phyloP scores from a whole-genome alignment of 1,140 invertebrate genomes.

The Brachionus rotundiformis region DNA sequence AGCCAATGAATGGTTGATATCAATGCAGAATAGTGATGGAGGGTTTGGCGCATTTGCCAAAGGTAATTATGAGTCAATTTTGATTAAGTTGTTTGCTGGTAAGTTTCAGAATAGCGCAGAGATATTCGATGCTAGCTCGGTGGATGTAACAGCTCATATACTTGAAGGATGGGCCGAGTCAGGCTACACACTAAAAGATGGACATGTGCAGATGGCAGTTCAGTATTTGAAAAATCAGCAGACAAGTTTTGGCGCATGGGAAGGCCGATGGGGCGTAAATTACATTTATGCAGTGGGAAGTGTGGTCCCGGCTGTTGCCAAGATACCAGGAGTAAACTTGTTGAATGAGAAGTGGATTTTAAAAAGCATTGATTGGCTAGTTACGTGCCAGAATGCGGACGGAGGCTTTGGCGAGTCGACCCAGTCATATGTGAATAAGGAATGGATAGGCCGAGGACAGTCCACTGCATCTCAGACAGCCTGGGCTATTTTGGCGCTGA shows the following conservation, averaged over 20 bases:
- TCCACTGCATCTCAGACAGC: slow-evolving; percentile 38
- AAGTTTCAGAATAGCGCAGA: slow-evolving; percentile 51
- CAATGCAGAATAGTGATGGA: slow-evolving; percentile 46
- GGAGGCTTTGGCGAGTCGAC: slow-evolving; percentile 47
- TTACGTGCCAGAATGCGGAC: slow-evolving; percentile 17
- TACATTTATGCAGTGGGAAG: slow-evolving; percentile 37
- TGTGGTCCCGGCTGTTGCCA: slow-evolving; percentile 4
- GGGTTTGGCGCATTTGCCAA: slow-evolving; percentile 48
- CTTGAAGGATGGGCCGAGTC: slow-evolving; percentile 46
- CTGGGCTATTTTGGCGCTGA: slow-evolving; percentile 32
- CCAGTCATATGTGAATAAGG: slow-evolving; percentile 17
- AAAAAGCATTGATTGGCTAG: slow-evolving; percentile 34
- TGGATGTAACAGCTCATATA: slow-evolving; percentile 51
- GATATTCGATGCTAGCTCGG: slow-evolving; percentile 47
- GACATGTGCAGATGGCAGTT: slow-evolving; percentile 22
- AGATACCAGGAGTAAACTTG: slow-evolving; percentile 9
- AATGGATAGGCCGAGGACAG: slow-evolving; percentile 37
- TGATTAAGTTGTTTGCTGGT: slow-evolving; percentile 41
- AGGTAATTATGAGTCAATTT: slow-evolving; percentile 32
- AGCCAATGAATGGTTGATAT: slow-evolving; percentile 44
- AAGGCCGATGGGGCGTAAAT: slow-evolving; percentile 44
- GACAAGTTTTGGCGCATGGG: slow-evolving; percentile 46
- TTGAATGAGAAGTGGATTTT: slow-evolving; percentile 21
- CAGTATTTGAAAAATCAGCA: slow-evolving; percentile 48
- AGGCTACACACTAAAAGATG: slow-evolving; percentile 24